Conservation (phyloP, 2,797 vertebrate genomes). For the Nannoperca obscura region DNA sequence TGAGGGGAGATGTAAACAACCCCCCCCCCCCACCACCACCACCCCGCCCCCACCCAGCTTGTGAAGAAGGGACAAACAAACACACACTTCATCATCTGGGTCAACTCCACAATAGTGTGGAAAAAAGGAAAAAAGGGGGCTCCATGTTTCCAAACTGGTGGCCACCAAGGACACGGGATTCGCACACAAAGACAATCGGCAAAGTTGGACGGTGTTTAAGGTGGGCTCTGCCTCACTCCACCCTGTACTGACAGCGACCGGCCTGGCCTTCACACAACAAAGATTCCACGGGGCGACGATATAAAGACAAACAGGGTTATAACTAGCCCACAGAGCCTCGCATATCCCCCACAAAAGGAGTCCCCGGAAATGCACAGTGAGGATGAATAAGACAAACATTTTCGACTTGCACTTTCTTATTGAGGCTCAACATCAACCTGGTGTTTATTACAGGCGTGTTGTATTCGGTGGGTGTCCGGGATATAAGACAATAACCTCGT, state of each 20-base stretch:
- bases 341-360: constrained; percentile 17
- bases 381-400: constrained; percentile 52
- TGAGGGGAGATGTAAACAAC: constrained; percentile 75
- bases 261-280: constrained; percentile 44
- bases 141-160: constrained; percentile 49
- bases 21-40: constrained; percentile 49
- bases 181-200: constrained; percentile 56
- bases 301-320: background rate
- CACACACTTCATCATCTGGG: constrained; percentile 73
- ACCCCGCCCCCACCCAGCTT: constrained; percentile 4
- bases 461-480: background rate
- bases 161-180: constrained; percentile 64
- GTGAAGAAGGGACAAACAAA: constrained; percentile 59
- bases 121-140: constrained; percentile 42
- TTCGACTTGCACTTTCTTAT: constrained; percentile 29
- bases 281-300: constrained; percentile 13
- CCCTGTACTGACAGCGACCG: constrained; percentile 19
- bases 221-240: constrained; percentile 24
- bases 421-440: constrained; percentile 8
- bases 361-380: constrained; percentile 54
- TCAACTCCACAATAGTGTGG: constrained; percentile 66
- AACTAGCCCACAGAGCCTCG: background rate
- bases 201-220: constrained; percentile 67
- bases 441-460: background rate
- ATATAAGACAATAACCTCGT: constrained; percentile 13